These are phyloP conservation scores for Acronicta leporina DNA, from an alignment of 2,888 invertebrate species.

Conservation along the genomic window DNA sequence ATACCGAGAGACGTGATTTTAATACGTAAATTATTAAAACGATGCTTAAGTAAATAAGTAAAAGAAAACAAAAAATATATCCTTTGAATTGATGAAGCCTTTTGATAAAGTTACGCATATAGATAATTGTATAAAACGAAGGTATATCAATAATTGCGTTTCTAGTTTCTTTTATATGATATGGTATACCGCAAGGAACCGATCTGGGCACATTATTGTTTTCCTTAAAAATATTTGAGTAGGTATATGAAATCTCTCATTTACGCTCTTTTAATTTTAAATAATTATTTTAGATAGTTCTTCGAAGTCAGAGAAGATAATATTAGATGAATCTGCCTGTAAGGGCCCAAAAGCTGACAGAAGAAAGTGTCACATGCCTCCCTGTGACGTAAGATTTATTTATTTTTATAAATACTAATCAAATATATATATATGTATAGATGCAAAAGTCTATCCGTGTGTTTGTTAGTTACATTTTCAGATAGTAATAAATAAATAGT, in stretches of 20 bases:
- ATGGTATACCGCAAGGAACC: constrained; percentile 8
- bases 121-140: too few species aligned
- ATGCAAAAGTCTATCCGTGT: too few species aligned
- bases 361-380: constrained; percentile 82
- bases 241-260: not conserved
- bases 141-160: too few species aligned
- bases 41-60: too few species aligned
- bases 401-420: not conserved
- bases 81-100: not conserved
- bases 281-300: constrained; percentile 67
- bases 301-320: constrained; percentile 69
- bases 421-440: too few species aligned
- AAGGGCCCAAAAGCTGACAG: constrained; percentile 71
- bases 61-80: too few species aligned
- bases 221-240: not conserved
- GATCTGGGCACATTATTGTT: not conserved
- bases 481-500: too few species aligned
- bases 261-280: not conserved
- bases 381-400: constrained; percentile 77
- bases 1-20: too few species aligned
- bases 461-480: too few species aligned
- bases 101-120: constrained; percentile 1
- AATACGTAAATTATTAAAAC: too few species aligned
- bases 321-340: constrained; percentile 78
- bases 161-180: too few species aligned